Percentiles rank a stretch among this genome's conserved stretches.
Conservation (phyloP, 2,113 vertebrate genomes). For the Brevimyrus niger region DNA sequence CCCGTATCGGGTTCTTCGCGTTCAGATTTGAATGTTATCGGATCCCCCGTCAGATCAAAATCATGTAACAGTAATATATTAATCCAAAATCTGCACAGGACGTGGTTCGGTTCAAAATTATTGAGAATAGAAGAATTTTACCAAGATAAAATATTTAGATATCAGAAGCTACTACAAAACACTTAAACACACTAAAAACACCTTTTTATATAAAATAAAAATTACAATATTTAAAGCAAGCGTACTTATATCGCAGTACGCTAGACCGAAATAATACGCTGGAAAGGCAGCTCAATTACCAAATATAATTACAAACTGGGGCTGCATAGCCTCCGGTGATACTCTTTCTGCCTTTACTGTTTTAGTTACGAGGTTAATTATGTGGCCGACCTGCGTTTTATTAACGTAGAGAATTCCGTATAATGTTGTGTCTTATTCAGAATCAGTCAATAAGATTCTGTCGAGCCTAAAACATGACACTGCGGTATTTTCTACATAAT, state of each 20-base stretch:
- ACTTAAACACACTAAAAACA: neutral
- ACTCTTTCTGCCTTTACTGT: neutral
- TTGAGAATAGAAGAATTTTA: neutral
- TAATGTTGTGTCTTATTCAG: neutral
- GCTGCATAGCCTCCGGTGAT: neutral
- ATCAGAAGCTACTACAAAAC: neutral
- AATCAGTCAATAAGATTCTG: neutral
- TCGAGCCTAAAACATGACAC: neutral
- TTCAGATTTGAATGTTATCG: neutral
- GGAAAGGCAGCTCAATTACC: neutral
- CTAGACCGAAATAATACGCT: neutral
- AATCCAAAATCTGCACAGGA: neutral
- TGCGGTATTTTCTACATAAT: neutral
- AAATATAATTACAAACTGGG: slow-evolving; percentile 2
- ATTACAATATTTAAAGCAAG: neutral
- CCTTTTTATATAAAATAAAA: neutral
- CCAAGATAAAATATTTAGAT: neutral
- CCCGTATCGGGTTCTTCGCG: neutral
- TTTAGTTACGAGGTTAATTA: neutral
- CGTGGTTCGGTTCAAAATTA: neutral
- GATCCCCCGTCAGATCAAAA: neutral
- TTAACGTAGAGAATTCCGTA: neutral
- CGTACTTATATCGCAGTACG: neutral
- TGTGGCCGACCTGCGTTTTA: neutral
- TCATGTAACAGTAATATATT: neutral